A percentile compares a stretch with the other conserved stretches of the same genome.
phyloP scores from a whole-genome alignment of 2,888 invertebrate species.

The Sipunculus nudus region DNA sequence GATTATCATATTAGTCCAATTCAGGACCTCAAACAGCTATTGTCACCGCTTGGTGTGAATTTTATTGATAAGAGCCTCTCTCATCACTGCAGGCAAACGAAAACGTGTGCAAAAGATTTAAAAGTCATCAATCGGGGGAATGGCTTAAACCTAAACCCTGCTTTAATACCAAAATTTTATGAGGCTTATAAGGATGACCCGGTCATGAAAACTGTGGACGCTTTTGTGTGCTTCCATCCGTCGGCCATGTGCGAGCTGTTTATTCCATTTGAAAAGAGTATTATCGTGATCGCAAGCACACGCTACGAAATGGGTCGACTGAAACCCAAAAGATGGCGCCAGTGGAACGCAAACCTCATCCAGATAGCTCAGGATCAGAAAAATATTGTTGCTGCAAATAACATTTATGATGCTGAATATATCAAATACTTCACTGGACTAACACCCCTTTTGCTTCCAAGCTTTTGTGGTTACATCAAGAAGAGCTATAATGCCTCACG shows the following conservation, averaged over 20 bases:
- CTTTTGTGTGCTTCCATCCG: slow-evolving; percentile 41
- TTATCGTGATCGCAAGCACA: slow-evolving; percentile 39
- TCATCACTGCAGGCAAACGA: slow-evolving; percentile 31
- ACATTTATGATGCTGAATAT: slow-evolving; percentile 43
- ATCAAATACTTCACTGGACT: slow-evolving; percentile 44
- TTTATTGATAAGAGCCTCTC: slow-evolving; percentile 43
- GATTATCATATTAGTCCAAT: slow-evolving; percentile 44
- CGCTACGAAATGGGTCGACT: slow-evolving; percentile 37
- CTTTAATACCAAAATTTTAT: slow-evolving; percentile 37
- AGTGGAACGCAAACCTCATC: slow-evolving; percentile 26
- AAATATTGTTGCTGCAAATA: slow-evolving; percentile 42
- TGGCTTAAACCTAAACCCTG: slow-evolving; percentile 35
- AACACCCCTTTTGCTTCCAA: slow-evolving; percentile 35
- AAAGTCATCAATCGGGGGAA: slow-evolving; percentile 39
- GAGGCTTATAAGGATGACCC: slow-evolving; percentile 33
- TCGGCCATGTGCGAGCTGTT: slow-evolving; percentile 43
- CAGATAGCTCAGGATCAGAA: slow-evolving; percentile 12
- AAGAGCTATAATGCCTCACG: slow-evolving; percentile 33
- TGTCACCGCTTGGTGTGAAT: slow-evolving; percentile 39
- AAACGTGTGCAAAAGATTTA: slow-evolving; percentile 38
- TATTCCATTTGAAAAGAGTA: slow-evolving; percentile 37
- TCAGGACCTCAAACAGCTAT: slow-evolving; percentile 39
- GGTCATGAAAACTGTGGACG: slow-evolving; percentile 30
- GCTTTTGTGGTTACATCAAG: slow-evolving; percentile 37
- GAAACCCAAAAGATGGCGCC: slow-evolving; percentile 29